A percentile compares a stretch with the other conserved stretches of the same genome.
phyloP scores from a whole-genome alignment of 2,888 invertebrate genomes.

The Stramonita haemastoma region DNA sequence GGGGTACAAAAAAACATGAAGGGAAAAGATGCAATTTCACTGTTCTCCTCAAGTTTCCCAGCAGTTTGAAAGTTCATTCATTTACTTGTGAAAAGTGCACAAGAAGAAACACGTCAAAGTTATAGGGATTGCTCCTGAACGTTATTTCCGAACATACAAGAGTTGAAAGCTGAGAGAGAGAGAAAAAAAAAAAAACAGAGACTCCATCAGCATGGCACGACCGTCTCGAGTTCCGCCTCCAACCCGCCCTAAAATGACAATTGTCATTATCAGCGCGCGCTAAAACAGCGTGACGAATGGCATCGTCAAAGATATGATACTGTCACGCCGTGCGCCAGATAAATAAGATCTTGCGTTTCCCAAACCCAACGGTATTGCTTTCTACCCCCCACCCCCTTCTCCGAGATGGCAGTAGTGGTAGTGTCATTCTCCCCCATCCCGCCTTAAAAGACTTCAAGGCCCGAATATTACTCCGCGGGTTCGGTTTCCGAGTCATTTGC shows the following conservation, averaged over 20 bases:
- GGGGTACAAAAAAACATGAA: no score
- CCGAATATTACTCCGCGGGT: slow-evolving; percentile 24
- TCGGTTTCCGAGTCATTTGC: slow-evolving; percentile 29
- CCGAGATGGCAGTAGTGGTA: background rate
- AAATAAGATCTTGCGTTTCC: slow-evolving; percentile 22
- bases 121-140: no score
- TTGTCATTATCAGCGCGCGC: slow-evolving; percentile 10
- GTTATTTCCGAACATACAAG: no score
- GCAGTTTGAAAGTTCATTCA: no score
- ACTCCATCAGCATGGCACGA: background rate
- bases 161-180: no score
- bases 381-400: background rate
- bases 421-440: background rate
- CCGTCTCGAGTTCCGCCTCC: background rate
- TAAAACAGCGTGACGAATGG: slow-evolving; percentile 22
- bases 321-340: background rate
- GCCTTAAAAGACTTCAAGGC: no score
- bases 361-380: slow-evolving; percentile 2
- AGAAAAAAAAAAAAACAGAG: no score
- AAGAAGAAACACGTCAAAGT: no score
- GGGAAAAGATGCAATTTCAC: no score
- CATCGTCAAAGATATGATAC: slow-evolving; percentile 21
- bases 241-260: background rate
- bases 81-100: no score
- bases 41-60: no score